Evolutionary conservation across 2,888 invertebrate genomes (phyloP).

Genomic region (Cryptocephalus primarius): DNA sequence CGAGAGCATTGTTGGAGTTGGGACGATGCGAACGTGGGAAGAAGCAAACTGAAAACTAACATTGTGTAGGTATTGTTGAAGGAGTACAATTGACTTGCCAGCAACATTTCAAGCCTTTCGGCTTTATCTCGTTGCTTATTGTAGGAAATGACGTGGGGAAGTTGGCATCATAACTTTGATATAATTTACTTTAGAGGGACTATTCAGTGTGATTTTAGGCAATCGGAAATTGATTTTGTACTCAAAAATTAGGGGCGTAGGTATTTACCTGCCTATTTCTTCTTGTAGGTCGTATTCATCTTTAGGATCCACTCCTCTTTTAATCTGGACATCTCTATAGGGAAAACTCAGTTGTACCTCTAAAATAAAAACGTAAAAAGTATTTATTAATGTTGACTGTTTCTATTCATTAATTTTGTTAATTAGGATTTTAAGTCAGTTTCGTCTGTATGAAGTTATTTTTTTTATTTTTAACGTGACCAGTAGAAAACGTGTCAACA

Average conservation of each 20-base stretch:
- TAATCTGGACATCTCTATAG: conserved; percentile 74
- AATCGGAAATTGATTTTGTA: too few relatives aligned
- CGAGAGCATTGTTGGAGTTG: background rate
- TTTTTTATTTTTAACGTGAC: too few relatives aligned
- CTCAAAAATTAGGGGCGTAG: too few relatives aligned
- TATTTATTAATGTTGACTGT: background rate
- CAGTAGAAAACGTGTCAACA: too few relatives aligned
- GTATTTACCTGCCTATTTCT: conserved; percentile 82
- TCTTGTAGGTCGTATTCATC: conserved; percentile 77
- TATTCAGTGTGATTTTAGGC: too few relatives aligned
- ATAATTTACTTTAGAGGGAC: too few relatives aligned
- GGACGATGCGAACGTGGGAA: too few relatives aligned
- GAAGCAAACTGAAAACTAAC: background rate
- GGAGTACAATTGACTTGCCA: background rate
- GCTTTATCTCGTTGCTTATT: background rate
- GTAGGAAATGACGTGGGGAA: too few relatives aligned
- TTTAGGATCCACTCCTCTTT: conserved; percentile 75
- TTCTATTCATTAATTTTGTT: background rate
- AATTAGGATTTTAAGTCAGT: background rate
- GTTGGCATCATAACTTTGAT: too few relatives aligned
- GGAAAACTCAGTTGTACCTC: conserved; percentile 85
- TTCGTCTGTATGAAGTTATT: too few relatives aligned
- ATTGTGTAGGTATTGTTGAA: background rate
- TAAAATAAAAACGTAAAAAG: conserved; percentile 40
- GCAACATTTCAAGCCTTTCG: background rate